Evolutionary conservation across 2,888 invertebrate species (phyloP), one percentile per base, ranked within the genome.

Genomic region (Zygaena filipendulae): DNA sequence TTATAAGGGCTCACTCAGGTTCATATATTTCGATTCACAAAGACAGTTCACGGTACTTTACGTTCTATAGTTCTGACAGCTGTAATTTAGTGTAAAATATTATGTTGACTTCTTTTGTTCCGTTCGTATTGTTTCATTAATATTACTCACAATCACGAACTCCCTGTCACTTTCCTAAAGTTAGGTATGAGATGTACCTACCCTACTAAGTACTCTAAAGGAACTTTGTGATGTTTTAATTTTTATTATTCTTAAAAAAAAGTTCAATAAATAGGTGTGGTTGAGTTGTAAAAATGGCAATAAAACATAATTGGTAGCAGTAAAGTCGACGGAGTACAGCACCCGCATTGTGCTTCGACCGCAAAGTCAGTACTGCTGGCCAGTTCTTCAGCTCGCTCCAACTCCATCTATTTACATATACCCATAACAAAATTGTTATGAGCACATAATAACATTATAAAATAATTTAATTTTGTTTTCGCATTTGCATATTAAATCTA

Each of bases 401-500:
- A 31, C 31, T 43, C 36, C 36, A 32, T 56, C 49, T 60, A 62
- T 64, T 62, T 63, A 47, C n/a, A n/a, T n/a, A 25, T 33, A 24
- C 33, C 33, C 52, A 47, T 43, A 51, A n/a, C n/a, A n/a, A n/a
- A n/a, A n/a, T n/a, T n/a, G n/a, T n/a, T n/a, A n/a, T n/a, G n/a
- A n/a, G n/a, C n/a, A n/a, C n/a, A n/a, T n/a, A n/a, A n/a, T n/a
- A n/a, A n/a, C n/a, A n/a, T n/a, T n/a, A n/a, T n/a, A n/a, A n/a
- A n/a, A n/a, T n/a, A n/a, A n/a, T n/a, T n/a, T n/a, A 61, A 58
- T 47, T 53, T 50, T 40, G 45, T 48, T 44, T 35, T 42, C 43
- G 45, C 58, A 59, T 62, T 59, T 62, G 44, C 57, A 59, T 64
- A 63, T 59, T 57, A 54, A 53, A n/a, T n/a, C n/a, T n/a, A 9